phyloP scores from a whole-genome alignment of 2,797 vertebrate genomes.

The Pangasius krempfi region DNA sequence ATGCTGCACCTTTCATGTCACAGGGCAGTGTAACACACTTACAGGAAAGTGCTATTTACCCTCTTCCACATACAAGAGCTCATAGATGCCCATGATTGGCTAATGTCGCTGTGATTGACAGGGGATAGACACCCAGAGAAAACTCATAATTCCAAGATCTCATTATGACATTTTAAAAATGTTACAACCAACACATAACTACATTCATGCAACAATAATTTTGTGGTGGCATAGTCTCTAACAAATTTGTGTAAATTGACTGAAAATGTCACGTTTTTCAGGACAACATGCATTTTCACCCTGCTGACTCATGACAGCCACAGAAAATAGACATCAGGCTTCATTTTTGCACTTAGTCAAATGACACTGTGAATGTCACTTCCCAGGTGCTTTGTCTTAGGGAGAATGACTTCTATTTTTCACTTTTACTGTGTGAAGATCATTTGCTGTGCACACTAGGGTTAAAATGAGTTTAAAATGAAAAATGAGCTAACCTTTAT shows the following conservation, averaged over 20 bases:
- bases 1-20: background rate
- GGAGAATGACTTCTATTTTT: conserved; percentile 30
- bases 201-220: conserved; percentile 4
- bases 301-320: background rate
- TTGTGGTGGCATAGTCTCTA: background rate
- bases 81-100: background rate
- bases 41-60: background rate
- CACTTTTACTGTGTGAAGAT: background rate
- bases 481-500: conserved; percentile 29
- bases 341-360: conserved; percentile 15
- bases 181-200: background rate
- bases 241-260: conserved; percentile 13
- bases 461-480: conserved; percentile 8
- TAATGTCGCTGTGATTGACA: background rate
- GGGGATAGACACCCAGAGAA: background rate
- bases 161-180: background rate
- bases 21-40: background rate
- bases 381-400: conserved; percentile 19
- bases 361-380: conserved; percentile 9
- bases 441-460: background rate
- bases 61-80: background rate
- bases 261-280: conserved; percentile 8
- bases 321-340: conserved; percentile 12
- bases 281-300: background rate
- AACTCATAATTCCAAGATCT: background rate